Conservation (phyloP, 53 echinoderm and acorn worm genomes). For the Antedon mediterranea region DNA sequence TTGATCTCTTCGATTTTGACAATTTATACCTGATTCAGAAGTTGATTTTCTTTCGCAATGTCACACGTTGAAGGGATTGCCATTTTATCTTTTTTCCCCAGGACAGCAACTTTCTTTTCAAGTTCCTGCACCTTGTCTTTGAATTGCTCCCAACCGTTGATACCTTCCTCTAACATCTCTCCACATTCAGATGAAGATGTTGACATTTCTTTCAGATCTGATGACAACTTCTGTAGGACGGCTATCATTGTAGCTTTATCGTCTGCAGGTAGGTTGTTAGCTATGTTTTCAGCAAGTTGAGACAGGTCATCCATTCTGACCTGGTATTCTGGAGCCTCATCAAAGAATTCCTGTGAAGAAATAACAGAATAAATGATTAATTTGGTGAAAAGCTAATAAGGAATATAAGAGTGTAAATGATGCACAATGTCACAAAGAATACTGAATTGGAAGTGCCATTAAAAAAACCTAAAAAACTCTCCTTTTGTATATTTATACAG, state of each 20-base stretch:
- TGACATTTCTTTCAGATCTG: constrained; percentile 26
- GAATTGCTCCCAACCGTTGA: constrained; percentile 54
- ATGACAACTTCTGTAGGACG: constrained; percentile 24
- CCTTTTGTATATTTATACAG: too few relatives aligned
- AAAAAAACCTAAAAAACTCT: too few relatives aligned
- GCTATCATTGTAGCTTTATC: constrained; percentile 26
- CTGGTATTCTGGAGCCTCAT: constrained; percentile 51
- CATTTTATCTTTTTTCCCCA: constrained; percentile 31
- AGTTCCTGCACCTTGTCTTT: constrained; percentile 21
- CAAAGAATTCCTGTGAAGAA: constrained; percentile 49
- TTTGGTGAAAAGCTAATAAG: too few relatives aligned
- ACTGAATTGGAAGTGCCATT: too few relatives aligned
- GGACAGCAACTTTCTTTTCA: constrained; percentile 22
- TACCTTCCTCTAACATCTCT: constrained; percentile 37
- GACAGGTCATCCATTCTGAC: constrained; percentile 51
- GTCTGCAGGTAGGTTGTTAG: constrained; percentile 29
- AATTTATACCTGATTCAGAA: constrained; percentile 57
- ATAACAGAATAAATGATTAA: background rate
- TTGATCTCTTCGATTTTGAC: too few relatives aligned
- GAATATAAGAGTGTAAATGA: too few relatives aligned
- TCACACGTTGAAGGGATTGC: constrained; percentile 29
- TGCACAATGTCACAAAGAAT: too few relatives aligned
- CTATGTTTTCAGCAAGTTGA: constrained; percentile 35
- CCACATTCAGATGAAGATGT: constrained; percentile 21
- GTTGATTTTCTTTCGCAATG: constrained; percentile 41